A percentile compares a stretch with the other conserved stretches of the same genome.
Evolutionary conservation across 2,113 vertebrate genomes (phyloP).

Genomic region (Heterocephalus glaber): DNA sequence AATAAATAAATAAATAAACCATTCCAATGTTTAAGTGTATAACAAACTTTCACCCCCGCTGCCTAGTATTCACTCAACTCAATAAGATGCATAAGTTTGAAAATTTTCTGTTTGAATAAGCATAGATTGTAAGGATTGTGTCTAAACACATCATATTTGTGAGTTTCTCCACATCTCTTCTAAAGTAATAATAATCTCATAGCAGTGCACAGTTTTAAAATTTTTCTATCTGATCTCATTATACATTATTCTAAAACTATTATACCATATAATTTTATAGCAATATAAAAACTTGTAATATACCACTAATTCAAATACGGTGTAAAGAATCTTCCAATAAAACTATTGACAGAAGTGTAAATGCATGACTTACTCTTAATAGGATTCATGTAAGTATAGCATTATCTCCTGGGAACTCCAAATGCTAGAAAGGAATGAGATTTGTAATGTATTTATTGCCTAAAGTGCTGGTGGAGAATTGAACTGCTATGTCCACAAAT

Average conservation of each 20-base stretch:
- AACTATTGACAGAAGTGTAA: slow-evolving; percentile 65
- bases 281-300: slow-evolving; percentile 67
- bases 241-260: not conserved
- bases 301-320: slow-evolving; percentile 39
- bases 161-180: not conserved
- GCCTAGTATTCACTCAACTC: not conserved
- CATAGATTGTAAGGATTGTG: not conserved
- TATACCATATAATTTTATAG: slow-evolving; percentile 37
- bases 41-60: slow-evolving; percentile 7
- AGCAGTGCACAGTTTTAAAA: not conserved
- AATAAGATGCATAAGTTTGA: not conserved
- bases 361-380: slow-evolving; percentile 67
- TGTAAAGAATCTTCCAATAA: slow-evolving; percentile 70
- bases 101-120: not conserved
- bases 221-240: slow-evolving; percentile 39
- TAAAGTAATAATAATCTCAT: not conserved
- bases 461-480: not conserved
- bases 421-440: slow-evolving; percentile 47
- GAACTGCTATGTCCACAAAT: slow-evolving; percentile 4
- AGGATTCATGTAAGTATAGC: slow-evolving; percentile 56
- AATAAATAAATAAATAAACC: slow-evolving; percentile 65
- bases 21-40: not conserved
- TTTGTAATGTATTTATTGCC: slow-evolving; percentile 27
- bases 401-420: slow-evolving; percentile 56
- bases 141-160: not conserved